Conservation (phyloP, 2,113 vertebrate genomes). For the Indri indri region DNA sequence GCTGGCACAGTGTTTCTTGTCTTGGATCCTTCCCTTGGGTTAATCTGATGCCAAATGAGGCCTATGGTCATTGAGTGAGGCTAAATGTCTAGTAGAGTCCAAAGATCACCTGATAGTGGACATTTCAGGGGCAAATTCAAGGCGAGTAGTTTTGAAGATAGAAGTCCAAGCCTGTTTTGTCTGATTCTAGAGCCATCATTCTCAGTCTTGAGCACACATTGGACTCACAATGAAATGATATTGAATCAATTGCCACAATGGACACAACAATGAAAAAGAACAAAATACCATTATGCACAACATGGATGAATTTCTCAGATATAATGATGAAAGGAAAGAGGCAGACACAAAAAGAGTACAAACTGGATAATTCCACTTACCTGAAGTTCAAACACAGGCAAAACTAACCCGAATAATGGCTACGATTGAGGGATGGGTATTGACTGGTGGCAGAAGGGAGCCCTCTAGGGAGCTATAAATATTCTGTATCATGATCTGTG, state of each 20-base stretch:
- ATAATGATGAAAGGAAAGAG: not conserved
- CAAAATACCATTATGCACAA: not conserved
- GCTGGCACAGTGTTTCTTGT: not conserved
- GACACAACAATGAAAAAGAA: not conserved
- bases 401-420: not conserved
- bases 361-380: not conserved
- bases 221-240: conserved; percentile 16
- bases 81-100: not conserved
- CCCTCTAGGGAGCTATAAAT: not conserved
- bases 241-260: not conserved
- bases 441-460: not conserved
- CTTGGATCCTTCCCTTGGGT: not conserved
- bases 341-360: not conserved
- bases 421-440: not conserved
- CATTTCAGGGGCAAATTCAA: not conserved
- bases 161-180: not conserved
- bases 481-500: not conserved
- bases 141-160: not conserved
- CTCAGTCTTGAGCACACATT: not conserved
- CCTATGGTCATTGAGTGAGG: not conserved
- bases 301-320: not conserved
- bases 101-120: not conserved
- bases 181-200: not conserved
- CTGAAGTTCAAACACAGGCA: not conserved
- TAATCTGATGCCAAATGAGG: not conserved